phyloP scores from a whole-genome alignment of 2,113 vertebrate species.

The Stegostoma tigrinum region DNA sequence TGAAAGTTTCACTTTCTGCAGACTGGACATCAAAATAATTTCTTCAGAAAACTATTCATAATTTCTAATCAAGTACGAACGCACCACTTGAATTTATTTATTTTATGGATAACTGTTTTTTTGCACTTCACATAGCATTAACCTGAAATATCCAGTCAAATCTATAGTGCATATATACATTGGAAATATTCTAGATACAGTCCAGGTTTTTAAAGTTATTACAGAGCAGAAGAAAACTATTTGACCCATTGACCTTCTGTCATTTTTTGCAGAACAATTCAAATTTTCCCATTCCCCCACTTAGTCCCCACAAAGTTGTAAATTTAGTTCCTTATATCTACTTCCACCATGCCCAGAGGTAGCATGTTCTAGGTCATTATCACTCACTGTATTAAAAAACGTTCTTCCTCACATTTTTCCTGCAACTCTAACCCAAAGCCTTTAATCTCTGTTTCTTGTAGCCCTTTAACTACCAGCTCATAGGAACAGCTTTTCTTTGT shows the following conservation, averaged over 20 bases:
- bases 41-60: neutral
- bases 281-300: too few relatives aligned
- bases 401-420: neutral
- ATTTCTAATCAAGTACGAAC: neutral
- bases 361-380: neutral
- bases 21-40: constrained; percentile 7
- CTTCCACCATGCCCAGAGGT: neutral
- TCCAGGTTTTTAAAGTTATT: neutral
- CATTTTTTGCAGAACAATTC: neutral
- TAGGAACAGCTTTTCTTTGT: neutral
- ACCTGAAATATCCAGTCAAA: neutral
- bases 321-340: neutral
- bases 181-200: neutral
- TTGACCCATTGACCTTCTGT: neutral
- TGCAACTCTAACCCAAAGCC: neutral
- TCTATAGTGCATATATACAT: neutral
- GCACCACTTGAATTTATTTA: neutral
- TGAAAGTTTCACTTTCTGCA: constrained; percentile 28
- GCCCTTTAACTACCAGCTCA: neutral
- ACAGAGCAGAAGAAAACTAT: neutral
- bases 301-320: neutral
- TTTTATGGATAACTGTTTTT: neutral
- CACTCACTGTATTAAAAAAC: neutral
- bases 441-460: neutral
- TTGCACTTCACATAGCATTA: neutral